These are phyloP conservation scores for Synodontis membranacea DNA, from an alignment of 2,113 vertebrate species.

Conservation along the genomic window DNA sequence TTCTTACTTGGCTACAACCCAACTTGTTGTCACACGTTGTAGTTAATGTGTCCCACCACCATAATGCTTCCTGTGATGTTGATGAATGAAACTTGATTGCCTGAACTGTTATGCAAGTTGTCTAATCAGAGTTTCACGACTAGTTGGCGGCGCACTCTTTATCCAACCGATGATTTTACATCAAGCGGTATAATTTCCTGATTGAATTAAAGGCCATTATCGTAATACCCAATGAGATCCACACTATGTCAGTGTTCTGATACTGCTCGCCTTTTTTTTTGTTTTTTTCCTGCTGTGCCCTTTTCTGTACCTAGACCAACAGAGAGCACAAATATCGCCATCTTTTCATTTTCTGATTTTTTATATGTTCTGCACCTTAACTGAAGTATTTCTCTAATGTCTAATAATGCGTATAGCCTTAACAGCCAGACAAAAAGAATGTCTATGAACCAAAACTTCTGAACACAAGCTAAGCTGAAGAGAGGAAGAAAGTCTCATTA, in stretches of 20 bases:
- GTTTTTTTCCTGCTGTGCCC: neutral
- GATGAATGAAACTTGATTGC: neutral
- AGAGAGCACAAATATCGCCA: neutral
- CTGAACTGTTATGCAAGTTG: neutral
- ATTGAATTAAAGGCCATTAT: neutral
- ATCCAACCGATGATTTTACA: neutral
- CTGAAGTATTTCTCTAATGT: conserved; percentile 4
- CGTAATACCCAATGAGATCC: neutral
- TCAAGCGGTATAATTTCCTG: neutral
- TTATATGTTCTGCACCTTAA: neutral
- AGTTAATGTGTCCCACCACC: neutral
- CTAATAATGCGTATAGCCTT: neutral
- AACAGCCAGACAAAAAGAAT: neutral
- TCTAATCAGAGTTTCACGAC: neutral
- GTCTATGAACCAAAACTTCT: neutral
- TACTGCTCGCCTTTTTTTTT: neutral
- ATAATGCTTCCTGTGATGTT: neutral
- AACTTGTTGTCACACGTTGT: neutral
- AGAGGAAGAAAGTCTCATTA: neutral
- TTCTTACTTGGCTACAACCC: neutral
- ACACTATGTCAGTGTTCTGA: neutral
- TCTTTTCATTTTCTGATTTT: neutral
- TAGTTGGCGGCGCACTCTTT: neutral
- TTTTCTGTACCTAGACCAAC: neutral
- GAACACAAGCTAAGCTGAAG: neutral